Evolutionary conservation across 1,140 invertebrate species (phyloP), one percentile per base, ranked within the genome.

Genomic region (Musca vetustissima): DNA sequence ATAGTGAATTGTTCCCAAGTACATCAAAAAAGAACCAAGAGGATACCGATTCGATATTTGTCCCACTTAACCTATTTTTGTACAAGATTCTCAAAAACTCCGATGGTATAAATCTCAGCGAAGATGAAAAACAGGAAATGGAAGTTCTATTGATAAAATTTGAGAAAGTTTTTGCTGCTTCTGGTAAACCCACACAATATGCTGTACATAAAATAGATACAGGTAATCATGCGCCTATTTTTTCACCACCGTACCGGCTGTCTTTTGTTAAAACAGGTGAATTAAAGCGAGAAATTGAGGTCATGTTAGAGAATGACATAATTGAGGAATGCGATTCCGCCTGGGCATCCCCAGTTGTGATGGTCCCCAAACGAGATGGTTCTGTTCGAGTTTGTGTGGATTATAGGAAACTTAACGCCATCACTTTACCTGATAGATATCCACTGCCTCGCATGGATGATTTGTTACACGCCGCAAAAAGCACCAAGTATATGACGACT

Each of bases 341-440:
- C 8, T 84, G 80, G 78, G 75, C 82, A 1, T 70, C 75, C 11
- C 75, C 78, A 8, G 74, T 83, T 0, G 74, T 83, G 0, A 71
- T 83, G 69, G 80, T 83, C 1, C 73, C 72, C 8, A 84, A 84
- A 64, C 76, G 75, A 52, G 71, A 80, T 67, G 75, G n/a, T n/a
- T n/a, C n/a, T n/a, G n/a, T n/a, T n/a, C n/a, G n/a, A n/a, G n/a
- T n/a, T n/a, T n/a, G n/a, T n/a, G n/a, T n/a, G n/a, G n/a, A n/a
- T n/a, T n/a, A n/a, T n/a, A n/a, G n/a, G n/a, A n/a, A n/a, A n/a
- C n/a, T n/a, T n/a, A n/a, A n/a, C n/a, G n/a, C n/a, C n/a, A n/a
- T n/a, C n/a, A n/a, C n/a, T n/a, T n/a, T n/a, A n/a, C n/a, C n/a
- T n/a, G n/a, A n/a, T n/a, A n/a, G n/a, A n/a, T n/a, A n/a, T n/a